Base-by-base conservation (phyloP, 2,888 invertebrate genomes). In the Pantelozetes paolii region DNA sequence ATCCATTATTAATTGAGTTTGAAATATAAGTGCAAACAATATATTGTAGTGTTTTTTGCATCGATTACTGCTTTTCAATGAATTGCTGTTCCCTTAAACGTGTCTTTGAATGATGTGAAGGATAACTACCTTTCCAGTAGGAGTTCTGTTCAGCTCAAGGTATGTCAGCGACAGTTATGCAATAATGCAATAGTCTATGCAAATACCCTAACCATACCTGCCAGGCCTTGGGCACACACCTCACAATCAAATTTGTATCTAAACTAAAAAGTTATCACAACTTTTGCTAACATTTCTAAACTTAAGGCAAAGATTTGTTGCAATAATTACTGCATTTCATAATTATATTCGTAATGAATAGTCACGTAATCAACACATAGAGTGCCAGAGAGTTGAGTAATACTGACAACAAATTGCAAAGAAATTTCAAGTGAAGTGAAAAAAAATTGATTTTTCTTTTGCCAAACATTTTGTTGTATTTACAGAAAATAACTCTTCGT, bases 251-350 rank as follows among this genome's bases (percentile, higher is more conserved):
- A 23, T 13, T 11, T 9, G 28, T 57, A 5, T 28, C 28, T 57
- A 23, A 28, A n/a, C n/a, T n/a, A n/a, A n/a, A n/a, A n/a, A n/a
- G n/a, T 57, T 57, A 26, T 57, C 57, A 11, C 28, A 30, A 3
- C 20, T 57, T 57, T n/a, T n/a, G n/a, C n/a, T n/a, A n/a, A n/a
- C n/a, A 57, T 28, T 20, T 30, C 28, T 13, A 28, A 28, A 57
- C 23, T 54, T 23, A 54, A 30, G 57, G 57, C 57, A 57, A 57
- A 57, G 57, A 57, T 30, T 28, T 54, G 26, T 57, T 57, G 57
- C 57, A 57, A 57, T 57, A 57, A 28, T 57, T 57, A 30, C n/a
- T n/a, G n/a, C n/a, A n/a, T 57, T 57, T 23, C 57, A 28, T 28
- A 57, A 57, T 28, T 57, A 30, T 57, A 30, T 57, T n/a, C 30